phyloP scores from a whole-genome alignment of 1,140 invertebrate species.

The Zaprionus lachaisei region DNA sequence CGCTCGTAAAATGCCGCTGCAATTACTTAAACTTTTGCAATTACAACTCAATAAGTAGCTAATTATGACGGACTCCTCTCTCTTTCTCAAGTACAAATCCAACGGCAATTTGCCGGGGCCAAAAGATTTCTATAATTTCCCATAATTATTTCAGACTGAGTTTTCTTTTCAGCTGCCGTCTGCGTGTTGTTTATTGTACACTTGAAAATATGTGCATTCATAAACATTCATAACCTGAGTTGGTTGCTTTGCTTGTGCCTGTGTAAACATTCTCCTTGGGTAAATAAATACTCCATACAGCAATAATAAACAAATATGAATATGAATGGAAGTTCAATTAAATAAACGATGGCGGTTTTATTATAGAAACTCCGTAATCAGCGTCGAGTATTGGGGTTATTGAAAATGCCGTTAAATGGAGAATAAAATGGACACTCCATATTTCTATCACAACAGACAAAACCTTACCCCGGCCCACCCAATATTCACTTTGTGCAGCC shows the following conservation, averaged over 20 bases:
- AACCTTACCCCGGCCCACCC: neutral
- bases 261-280: constrained; percentile 13
- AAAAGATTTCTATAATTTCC: constrained; percentile 44
- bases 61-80: constrained; percentile 45
- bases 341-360: constrained; percentile 2
- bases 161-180: constrained; percentile 11
- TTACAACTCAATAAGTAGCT: constrained; percentile 79
- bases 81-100: constrained; percentile 18
- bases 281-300: constrained; percentile 41
- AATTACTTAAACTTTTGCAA: constrained; percentile 76
- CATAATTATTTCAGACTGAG: constrained; percentile 40
- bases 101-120: constrained; percentile 19
- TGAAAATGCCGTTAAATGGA: neutral
- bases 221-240: constrained; percentile 57
- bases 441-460: neutral
- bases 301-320: constrained; percentile 46
- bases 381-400: neutral
- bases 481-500: constrained; percentile 8
- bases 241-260: too few species aligned
- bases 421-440: neutral
- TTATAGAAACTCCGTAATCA: neutral
- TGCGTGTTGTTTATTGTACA: constrained; percentile 39
- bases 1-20: constrained; percentile 40
- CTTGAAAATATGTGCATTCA: neutral
- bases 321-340: constrained; percentile 7